Percentiles rank a stretch among this genome's conserved stretches.
Evolutionary conservation across 2,113 vertebrate genomes (phyloP).

Genomic region (Sinocyclocheilus grahami): DNA sequence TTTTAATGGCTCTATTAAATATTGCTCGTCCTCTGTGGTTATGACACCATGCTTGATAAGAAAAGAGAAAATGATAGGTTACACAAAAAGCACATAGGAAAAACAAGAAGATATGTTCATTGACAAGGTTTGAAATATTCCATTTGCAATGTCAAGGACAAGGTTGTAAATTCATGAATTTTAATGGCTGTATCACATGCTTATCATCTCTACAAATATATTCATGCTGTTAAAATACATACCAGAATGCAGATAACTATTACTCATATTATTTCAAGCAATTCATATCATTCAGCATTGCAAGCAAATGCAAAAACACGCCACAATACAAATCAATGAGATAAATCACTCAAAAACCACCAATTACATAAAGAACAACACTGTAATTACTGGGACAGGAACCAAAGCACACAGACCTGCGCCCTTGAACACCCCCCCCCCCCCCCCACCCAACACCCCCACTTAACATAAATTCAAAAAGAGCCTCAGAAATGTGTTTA

Average conservation of each 20-base stretch:
- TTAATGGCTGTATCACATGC: background rate
- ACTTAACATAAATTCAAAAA: slow-evolving; percentile 58
- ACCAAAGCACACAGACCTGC: slow-evolving; percentile 58
- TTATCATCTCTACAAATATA: slow-evolving; percentile 28
- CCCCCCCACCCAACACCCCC: background rate
- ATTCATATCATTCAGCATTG: slow-evolving; percentile 47
- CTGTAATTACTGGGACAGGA: slow-evolving; percentile 60
- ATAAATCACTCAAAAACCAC: slow-evolving; percentile 62
- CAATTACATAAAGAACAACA: slow-evolving; percentile 58
- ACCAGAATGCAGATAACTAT: slow-evolving; percentile 19
- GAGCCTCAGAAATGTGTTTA: slow-evolving; percentile 58
- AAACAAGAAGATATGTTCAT: background rate
- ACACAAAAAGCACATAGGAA: slow-evolving; percentile 32
- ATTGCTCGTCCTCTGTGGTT: slow-evolving; percentile 97
- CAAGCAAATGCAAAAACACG: slow-evolving; percentile 55
- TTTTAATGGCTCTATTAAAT: slow-evolving; percentile 98
- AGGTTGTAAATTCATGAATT: slow-evolving; percentile 8
- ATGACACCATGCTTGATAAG: slow-evolving; percentile 92
- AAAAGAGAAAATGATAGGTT: slow-evolving; percentile 54
- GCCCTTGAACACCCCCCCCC: slow-evolving; percentile 46
- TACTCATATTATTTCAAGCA: slow-evolving; percentile 37
- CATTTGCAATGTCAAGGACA: slow-evolving; percentile 13
- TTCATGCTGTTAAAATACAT: slow-evolving; percentile 26
- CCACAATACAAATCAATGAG: slow-evolving; percentile 53
- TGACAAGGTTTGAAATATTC: slow-evolving; percentile 26